Base-by-base conservation (phyloP, 2,797 vertebrate genomes). In the Rachycentron canadum region DNA sequence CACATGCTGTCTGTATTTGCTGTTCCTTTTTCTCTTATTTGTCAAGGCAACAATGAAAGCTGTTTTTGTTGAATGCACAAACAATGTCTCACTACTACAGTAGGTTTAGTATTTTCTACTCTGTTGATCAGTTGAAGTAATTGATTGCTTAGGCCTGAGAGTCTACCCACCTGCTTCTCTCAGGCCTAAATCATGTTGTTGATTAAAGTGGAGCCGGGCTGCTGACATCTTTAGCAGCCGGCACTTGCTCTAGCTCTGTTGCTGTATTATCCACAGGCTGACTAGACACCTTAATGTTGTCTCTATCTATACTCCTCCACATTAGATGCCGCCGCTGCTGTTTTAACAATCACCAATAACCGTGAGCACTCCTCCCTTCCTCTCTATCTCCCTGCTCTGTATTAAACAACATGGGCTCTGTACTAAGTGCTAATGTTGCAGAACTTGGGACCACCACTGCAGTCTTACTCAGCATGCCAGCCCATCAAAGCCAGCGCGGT, bases 371-470 rank as follows among this genome's bases (percentile, higher is more conserved):
- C 62, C 76, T 82, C 67, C 78, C 67, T 76, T 86, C 82, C 61
- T 76, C 73, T 77, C 80, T 40, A 67, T 76, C 79, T 73, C 73
- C 60, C 57, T 65, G 55, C 76, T 77, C 69, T 25, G 73, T 85
- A 68, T 87, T 82, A 86, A 83, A 82, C 76, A 89, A 82, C 71
- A 77, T 70, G 69, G 55, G 63, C 84, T 78, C 69, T 66, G 83
- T 80, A 78, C 83, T 93, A 83, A 94, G 84, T 93, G 91, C 91
- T 94, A 93, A 93, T 94, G 90, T 90, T 90, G 90, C 92, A 93
- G 93, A 95, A 90, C 89, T 85, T 75, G 70, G 91, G 92, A 91
- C 92, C 91, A 86, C 89, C 78, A 56, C 86, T 81, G 90, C 88
- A 86, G 92, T 90, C 92, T 92, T 92, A 86, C 90, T 92, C 93